Evolutionary conservation across 2,113 vertebrate species (phyloP).

Genomic region (Myrmecophaga tridactyla): DNA sequence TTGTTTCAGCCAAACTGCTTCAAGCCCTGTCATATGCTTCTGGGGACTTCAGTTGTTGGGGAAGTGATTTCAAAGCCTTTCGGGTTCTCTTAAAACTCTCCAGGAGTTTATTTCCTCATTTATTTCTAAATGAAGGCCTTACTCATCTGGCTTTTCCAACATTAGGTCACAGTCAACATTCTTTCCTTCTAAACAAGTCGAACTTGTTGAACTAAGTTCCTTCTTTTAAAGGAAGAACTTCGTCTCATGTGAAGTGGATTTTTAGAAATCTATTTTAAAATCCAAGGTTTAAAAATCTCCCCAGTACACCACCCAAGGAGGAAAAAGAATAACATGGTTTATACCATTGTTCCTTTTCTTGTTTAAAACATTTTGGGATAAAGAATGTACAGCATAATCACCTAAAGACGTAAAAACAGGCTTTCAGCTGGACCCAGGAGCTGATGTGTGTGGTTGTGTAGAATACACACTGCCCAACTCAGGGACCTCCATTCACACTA

Average conservation of each 20-base stretch:
- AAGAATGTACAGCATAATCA: not conserved
- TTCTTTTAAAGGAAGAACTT: not conserved
- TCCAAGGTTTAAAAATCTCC: not conserved
- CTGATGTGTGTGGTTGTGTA: no score
- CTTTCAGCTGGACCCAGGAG: not conserved
- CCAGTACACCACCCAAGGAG: not conserved
- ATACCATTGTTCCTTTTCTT: not conserved
- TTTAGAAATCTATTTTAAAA: not conserved
- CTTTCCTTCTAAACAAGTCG: not conserved
- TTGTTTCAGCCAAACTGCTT: slow-evolving; percentile 48
- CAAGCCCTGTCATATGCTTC: not conserved
- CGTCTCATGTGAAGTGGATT: not conserved
- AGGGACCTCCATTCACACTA: not conserved
- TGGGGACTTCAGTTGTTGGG: not conserved
- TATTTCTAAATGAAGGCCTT: slow-evolving; percentile 11
- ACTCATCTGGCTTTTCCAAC: not conserved
- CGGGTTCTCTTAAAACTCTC: not conserved
- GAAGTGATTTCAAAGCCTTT: slow-evolving; percentile 20
- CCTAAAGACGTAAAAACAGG: not conserved
- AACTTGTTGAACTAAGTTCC: not conserved
- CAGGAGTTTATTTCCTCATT: slow-evolving; percentile 43
- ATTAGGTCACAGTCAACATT: not conserved
- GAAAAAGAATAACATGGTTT: not conserved
- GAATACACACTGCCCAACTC: not conserved
- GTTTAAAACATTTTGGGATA: not conserved